A percentile compares a stretch with the other conserved stretches of the same genome.
Conservation (phyloP, 2,888 invertebrate species). For the Drosophila austrosaltans region DNA sequence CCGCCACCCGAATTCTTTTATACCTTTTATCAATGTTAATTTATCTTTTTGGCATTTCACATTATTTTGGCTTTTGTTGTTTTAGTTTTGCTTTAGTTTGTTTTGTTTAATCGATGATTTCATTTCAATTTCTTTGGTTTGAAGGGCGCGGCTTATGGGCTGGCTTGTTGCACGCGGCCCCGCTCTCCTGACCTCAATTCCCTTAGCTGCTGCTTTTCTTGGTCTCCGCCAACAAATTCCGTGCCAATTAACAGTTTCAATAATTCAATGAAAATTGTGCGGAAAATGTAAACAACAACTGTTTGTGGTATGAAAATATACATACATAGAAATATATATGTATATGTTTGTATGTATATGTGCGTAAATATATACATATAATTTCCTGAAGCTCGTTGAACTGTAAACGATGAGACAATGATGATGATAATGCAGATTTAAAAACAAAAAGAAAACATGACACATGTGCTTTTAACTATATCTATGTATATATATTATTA, state of each 20-base stretch:
- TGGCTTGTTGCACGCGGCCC: constrained; percentile 32
- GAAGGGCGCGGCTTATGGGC: constrained; percentile 64
- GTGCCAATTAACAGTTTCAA: constrained; percentile 27
- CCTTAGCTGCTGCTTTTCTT: background rate
- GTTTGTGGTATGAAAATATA: background rate
- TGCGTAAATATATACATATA: background rate
- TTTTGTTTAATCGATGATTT: constrained; percentile 72
- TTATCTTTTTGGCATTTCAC: constrained; percentile 14
- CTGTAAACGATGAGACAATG: background rate
- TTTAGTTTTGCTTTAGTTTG: constrained; percentile 8
- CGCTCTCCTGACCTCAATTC: constrained; percentile 41
- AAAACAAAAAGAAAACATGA: background rate
- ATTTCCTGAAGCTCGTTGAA: constrained; percentile 4
- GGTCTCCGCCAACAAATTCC: constrained; percentile 16
- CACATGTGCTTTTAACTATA: background rate
- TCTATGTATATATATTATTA: background rate
- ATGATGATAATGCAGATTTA: constrained; percentile 5
- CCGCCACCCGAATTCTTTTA: constrained; percentile 1
- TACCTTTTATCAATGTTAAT: constrained; percentile 5
- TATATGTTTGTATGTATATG: background rate
- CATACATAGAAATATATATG: too few relatives aligned
- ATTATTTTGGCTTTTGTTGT: background rate
- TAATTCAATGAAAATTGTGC: background rate
- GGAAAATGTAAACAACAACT: constrained; percentile 10
- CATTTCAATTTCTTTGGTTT: constrained; percentile 53